Conservation (phyloP, 2,113 vertebrate species). For the Planiliza haematocheilus region DNA sequence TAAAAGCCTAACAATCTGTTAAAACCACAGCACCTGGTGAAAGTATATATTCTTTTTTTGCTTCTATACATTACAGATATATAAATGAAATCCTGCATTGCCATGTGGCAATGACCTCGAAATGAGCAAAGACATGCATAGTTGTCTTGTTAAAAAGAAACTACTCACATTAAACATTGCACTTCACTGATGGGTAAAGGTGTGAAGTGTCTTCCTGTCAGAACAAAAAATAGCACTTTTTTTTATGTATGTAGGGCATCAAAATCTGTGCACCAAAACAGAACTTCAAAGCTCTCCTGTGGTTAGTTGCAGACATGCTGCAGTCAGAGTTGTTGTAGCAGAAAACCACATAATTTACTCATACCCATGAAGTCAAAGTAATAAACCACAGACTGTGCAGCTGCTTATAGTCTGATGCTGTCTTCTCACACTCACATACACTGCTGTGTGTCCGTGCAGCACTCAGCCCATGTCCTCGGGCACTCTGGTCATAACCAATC, state of each 20-base stretch:
- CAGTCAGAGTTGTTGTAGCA: background rate
- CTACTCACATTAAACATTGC: background rate
- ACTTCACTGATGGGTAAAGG: no score
- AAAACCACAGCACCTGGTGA: no score
- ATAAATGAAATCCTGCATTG: background rate
- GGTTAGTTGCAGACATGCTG: background rate
- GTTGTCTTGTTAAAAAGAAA: background rate
- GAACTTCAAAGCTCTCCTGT: constrained; percentile 28
- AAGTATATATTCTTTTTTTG: background rate
- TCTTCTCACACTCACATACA: constrained; percentile 13
- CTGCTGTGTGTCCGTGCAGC: constrained; percentile 22
- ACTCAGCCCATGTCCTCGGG: constrained; percentile 41
- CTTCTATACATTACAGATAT: background rate
- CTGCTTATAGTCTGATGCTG: background rate
- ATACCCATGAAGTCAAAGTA: background rate
- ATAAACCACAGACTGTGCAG: background rate
- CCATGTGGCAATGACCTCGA: background rate
- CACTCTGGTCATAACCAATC: constrained; percentile 70
- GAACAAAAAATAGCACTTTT: background rate
- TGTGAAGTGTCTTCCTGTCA: background rate
- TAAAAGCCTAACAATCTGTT: no score
- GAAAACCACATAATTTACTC: constrained; percentile 35
- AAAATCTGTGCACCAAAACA: background rate
- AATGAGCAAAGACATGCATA: background rate
- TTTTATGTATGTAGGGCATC: background rate